Conservation (phyloP, 2,113 vertebrate genomes). For the Lophotis ruficrista region DNA sequence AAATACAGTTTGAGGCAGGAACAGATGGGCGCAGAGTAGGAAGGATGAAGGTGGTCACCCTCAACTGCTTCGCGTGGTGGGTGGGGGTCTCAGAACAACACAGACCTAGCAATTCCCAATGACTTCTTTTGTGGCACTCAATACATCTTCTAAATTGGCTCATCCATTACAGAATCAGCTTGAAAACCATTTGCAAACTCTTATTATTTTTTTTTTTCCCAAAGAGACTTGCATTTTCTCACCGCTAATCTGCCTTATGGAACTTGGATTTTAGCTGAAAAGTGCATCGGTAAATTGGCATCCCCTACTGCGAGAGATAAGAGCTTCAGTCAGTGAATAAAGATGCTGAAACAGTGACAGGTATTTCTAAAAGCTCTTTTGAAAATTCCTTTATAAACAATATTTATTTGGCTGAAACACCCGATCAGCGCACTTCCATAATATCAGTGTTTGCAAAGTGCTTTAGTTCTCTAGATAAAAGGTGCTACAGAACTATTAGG, state of each 20-base stretch:
- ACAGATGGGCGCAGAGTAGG: not conserved
- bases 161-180: constrained; percentile 10
- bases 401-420: constrained; percentile 44
- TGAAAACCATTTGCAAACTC: constrained; percentile 41
- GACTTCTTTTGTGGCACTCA: not conserved
- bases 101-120: not conserved
- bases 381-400: constrained; percentile 44
- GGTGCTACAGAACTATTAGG: not conserved
- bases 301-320: constrained; percentile 39
- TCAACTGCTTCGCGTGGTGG: not conserved
- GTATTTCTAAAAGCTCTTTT: constrained; percentile 43
- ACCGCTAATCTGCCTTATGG: constrained; percentile 2
- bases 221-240: constrained; percentile 9
- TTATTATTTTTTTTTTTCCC: not conserved
- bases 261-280: constrained; percentile 19
- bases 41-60: not conserved
- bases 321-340: not conserved
- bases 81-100: not conserved
- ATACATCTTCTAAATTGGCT: constrained; percentile 23
- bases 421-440: not conserved
- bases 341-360: constrained; percentile 27
- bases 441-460: constrained; percentile 5
- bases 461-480: constrained; percentile 25
- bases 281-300: constrained; percentile 40
- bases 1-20: not conserved